Evolutionary conservation across 1,140 invertebrate species (phyloP), one percentile per base, ranked within the genome.

Genomic region (Euglossa dilemma): DNA sequence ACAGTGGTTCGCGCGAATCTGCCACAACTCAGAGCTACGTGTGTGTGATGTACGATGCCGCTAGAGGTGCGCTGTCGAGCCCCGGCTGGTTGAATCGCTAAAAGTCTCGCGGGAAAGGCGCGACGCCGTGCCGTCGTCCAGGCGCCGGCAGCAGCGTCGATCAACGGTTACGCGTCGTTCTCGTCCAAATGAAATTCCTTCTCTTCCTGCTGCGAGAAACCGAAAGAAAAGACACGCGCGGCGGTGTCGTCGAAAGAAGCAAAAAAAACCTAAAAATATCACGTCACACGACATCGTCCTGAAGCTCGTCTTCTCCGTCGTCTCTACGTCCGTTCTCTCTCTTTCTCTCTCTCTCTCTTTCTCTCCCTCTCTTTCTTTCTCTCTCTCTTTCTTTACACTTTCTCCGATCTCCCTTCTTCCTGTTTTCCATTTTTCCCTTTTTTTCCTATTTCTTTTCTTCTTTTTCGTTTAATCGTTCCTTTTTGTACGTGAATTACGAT

Each of bases 401-500:
- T n/a, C 9, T 20, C 16, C 28, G 4, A 6, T 79, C 25, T 59
- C 25, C 47, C n/a, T 70, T 47, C 7, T 54, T 36, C 18, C 57
- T 79, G 6, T 50, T 59, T n/a, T 1, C 23, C n/a, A 47, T 23
- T 9, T 52, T 54, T 36, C 18, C 20, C 20, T 16, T 4, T 52
- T 52, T 52, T 52, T 9, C 8, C n/a, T n/a, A n/a, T n/a, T 36
- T 23, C 18, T 52, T 54, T 50, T 9, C 20, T 11, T 16, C 0
- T 52, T 52, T 52, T 52, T 9, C 8, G 36, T 36, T 36, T 20
- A 20, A 36, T 36, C 28, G 20, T 36, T 63, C 28, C 16, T 25
- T 23, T 80, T 71, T 66, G 56, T 72, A 72, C 69, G 78, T 52
- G 36, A 72, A 72, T 61, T 63, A 80, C 56, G 56, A 72, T 72